Base-by-base conservation (phyloP, 2,888 invertebrate genomes). In the Cryptosula pallasiana region DNA sequence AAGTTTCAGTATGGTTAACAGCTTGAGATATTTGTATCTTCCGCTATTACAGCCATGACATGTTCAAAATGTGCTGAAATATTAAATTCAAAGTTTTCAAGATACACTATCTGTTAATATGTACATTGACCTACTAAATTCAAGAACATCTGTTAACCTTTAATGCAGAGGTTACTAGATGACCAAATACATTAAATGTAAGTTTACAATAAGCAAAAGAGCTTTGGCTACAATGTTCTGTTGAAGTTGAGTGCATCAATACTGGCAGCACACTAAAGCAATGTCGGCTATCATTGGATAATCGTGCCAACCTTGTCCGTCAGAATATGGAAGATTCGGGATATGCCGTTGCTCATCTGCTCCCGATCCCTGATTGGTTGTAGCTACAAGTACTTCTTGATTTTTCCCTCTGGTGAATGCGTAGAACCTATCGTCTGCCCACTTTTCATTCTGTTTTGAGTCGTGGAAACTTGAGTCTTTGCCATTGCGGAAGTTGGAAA, bases 301-400 rank as follows among this genome's bases (percentile, higher is more conserved):
- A n/a, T n/a, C n/a, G n/a, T 32, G 13, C 71, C 35, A n/a, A 45
- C 34, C 16, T 58, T 69, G 27, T 70, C 71, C 55, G 45, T 69
- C 45, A 35, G 69, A n/a, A 58, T 73, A 34, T 25, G 35, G 16
- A 35, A 55, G 25, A 25, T 55, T 55, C 36, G 34, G 45, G 34
- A 58, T 71, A 75, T 71, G 63, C 73, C 72, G 29, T 55, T 54
- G n/a, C 72, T 73, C 2, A 75, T 35, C 35, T 73, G 69, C 25
- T 55, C 69, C 29, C 23, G 63, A 63, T 27, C 63, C 63, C 63
- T 63, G 63, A 34, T 63, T 63, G 3, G 63, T 63, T 27, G 63
- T 63, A 16, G 63, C 63, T 27, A 63, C 63, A 20, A 63, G 63
- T 63, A 63, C 63, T 63, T 63, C 63, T n/a, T 63, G 63, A 34